Base-by-base conservation (phyloP, 2,797 vertebrate genomes). In the Coregonus sp. region DNA sequence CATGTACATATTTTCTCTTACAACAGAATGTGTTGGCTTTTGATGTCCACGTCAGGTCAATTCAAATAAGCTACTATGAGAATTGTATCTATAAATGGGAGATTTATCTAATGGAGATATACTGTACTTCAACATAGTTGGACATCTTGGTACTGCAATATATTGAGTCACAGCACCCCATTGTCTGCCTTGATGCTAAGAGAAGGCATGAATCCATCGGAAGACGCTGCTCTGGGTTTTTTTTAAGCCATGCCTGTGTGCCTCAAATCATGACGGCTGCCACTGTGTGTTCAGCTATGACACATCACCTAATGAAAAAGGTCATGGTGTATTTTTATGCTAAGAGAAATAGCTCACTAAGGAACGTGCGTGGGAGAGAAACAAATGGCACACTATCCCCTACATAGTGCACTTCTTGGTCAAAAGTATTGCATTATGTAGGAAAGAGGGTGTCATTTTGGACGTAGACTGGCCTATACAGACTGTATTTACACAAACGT, bases 291-390 rank as follows among this genome's bases (percentile, higher is more conserved):
- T 76, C 52, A 51, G 73, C 75, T 76, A 69, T 87, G 86, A 91
- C 85, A 89, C 87, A 78, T 86, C 81, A 72, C 47, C 12, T 29
- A 77, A 79, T n/a, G 4, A 78, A 77, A 91, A 91, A 47, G 9
- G 40, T 90, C 87, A 89, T 87, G 37, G 70, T 86, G 83, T 89
- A 88, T 87, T 81, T 84, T 75, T 47, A 47, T 75, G 40, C 65
- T 68, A 76, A 76, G 78, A 81, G 74, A 82, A 87, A 88, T 82
- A 86, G 74, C 40, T 40, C 40, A 40, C 40, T 40, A 40, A 40
- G 1, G 1, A 40, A 40, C 40, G 81, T 82, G 31, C 1, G 11
- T 83, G 25, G 25, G 25, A 25, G 25, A 25, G 25, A 25, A 25
- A 25, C 25, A 25, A 25, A 25, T 25, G n/a, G 16, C 59, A 63